Evolutionary conservation across 2,797 vertebrate species (phyloP).

Genomic region (Cyprinodon diabolis): DNA sequence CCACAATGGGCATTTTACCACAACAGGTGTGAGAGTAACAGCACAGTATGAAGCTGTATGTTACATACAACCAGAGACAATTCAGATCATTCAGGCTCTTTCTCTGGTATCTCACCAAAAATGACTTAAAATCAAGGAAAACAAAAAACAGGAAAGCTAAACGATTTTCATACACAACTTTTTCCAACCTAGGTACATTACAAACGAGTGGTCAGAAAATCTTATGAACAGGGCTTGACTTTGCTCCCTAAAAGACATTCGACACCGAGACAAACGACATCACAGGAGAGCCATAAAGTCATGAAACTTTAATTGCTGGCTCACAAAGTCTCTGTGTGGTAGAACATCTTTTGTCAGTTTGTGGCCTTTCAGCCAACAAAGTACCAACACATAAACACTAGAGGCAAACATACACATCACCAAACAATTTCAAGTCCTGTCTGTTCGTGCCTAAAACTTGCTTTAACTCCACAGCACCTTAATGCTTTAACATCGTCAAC

Average conservation of each 20-base stretch:
- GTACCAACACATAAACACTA: conserved; percentile 25
- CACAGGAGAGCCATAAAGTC: conserved; percentile 20
- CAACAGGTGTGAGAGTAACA: too few species aligned
- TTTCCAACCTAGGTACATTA: not conserved
- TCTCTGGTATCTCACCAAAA: not conserved
- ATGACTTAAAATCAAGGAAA: not conserved
- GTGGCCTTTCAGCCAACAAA: conserved; percentile 33
- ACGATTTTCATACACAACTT: not conserved
- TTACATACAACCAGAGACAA: not conserved
- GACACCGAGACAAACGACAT: conserved; percentile 16
- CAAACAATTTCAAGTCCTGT: conserved; percentile 37
- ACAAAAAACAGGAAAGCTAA: not conserved
- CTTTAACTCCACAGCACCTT: conserved; percentile 51
- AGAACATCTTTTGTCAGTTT: conserved; percentile 36
- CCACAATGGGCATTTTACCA: not conserved
- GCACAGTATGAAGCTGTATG: not conserved
- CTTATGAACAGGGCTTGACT: conserved; percentile 13
- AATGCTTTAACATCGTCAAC: conserved; percentile 19
- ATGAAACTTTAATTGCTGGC: conserved; percentile 50
- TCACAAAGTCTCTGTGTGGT: conserved; percentile 25
- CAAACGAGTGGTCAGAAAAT: conserved; percentile 4
- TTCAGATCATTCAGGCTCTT: not conserved
- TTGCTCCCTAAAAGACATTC: conserved; percentile 16
- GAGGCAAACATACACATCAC: conserved; percentile 11
- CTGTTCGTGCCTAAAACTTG: conserved; percentile 55